These are phyloP conservation scores for Pollenia amentaria DNA, from an alignment of 2,888 invertebrate species.

Conservation along the genomic window DNA sequence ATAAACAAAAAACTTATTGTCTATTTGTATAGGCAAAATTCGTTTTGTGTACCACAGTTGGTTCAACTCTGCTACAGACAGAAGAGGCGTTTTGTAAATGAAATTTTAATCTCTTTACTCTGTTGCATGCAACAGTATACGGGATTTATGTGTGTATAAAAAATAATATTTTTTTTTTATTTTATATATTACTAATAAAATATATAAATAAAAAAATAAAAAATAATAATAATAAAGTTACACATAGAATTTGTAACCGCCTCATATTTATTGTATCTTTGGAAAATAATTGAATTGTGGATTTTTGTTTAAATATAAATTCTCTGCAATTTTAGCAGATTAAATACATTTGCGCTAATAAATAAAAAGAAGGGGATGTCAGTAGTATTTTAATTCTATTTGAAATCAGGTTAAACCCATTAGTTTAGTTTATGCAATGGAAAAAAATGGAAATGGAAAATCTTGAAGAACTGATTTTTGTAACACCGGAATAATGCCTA, in stretches of 20 bases:
- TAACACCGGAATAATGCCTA: no score
- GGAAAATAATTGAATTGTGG: background rate
- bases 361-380: no score
- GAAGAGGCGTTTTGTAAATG: slow-evolving; percentile 57
- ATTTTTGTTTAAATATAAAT: background rate
- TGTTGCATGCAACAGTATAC: slow-evolving; percentile 37
- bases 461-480: no score
- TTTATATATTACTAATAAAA: background rate
- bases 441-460: no score
- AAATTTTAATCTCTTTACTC: slow-evolving; percentile 23
- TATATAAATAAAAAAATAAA: slow-evolving; percentile 6
- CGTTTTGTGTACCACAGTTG: background rate
- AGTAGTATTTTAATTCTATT: no score
- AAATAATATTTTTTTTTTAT: background rate
- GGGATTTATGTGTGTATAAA: background rate
- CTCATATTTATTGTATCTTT: no score
- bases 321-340: background rate
- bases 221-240: background rate
- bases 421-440: no score
- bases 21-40: no score
- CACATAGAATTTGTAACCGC: background rate
- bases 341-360: no score
- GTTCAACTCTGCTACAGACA: slow-evolving; percentile 47
- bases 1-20: no score
- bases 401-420: no score